phyloP scores from a whole-genome alignment of 2,888 invertebrate species.

The Trachelus iudaicus region DNA sequence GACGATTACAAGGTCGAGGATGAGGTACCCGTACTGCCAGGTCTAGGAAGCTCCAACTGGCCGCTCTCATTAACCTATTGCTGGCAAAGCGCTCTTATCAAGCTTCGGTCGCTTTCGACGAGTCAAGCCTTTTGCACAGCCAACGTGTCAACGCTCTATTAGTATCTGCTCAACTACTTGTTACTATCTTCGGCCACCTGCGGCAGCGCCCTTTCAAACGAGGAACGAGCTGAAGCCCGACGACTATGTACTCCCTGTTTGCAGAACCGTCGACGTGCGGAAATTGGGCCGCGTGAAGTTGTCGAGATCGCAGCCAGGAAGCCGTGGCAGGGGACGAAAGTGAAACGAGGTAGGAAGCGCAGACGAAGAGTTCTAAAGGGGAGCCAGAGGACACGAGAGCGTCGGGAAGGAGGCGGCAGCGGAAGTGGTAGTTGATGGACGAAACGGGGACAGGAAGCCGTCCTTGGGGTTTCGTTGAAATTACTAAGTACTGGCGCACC shows the following conservation, averaged over 20 bases:
- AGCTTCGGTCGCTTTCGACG: conserved; percentile 50
- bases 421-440: background rate
- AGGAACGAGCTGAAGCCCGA: conserved; percentile 12
- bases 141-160: background rate
- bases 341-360: background rate
- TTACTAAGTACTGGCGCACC: background rate
- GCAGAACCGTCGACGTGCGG: conserved; percentile 41
- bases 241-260: conserved; percentile 38
- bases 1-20: conserved; percentile 25
- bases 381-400: background rate
- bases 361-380: background rate
- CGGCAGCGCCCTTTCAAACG: conserved; percentile 15
- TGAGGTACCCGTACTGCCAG: conserved; percentile 19
- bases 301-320: background rate
- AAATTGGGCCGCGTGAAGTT: conserved; percentile 42
- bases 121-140: conserved; percentile 6
- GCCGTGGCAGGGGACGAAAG: background rate
- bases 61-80: conserved; percentile 51
- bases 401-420: background rate
- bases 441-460: background rate
- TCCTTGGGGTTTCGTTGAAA: background rate
- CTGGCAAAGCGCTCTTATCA: conserved; percentile 48
- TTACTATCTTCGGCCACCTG: background rate
- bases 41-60: background rate
- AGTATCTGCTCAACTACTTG: background rate